Base-by-base conservation (phyloP, 1,140 invertebrate genomes). In the Drosophila paulistorum region DNA sequence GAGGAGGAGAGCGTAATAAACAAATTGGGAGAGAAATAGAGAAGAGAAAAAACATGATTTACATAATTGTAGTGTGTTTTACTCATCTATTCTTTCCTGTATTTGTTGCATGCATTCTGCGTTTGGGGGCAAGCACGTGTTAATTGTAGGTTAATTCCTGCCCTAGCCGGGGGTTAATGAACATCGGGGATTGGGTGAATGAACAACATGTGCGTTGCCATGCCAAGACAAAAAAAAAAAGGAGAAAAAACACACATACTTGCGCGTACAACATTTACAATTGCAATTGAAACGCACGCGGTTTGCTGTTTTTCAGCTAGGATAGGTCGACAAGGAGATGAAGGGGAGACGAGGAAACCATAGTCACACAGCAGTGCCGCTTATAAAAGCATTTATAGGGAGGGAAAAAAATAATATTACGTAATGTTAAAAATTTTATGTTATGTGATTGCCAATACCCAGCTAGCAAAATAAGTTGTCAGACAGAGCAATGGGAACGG, bases 61-160 rank as follows among this genome's bases (percentile, higher is more conserved):
- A 87, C 77, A 87, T 87, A 87, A 87, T 83, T 79, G 59, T 55
- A 68, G 65, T 71, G 55, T 41, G 48, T 61, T 45, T 68, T 35
- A 45, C 45, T 58, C 30, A 6, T 48, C 13, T 51, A 17, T 58
- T 23, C n/a, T 66, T 71, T 42, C 51, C 61, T 76, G 55, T 69
- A 54, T 65, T 70, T 79, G 66, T 59, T 89, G 83, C 71, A 63
- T 75, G 63, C 68, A 74, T 57, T n/a, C 14, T 42, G 64, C 59
- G 55, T 71, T 73, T 48, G 84, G 48, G 69, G 69, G 41, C 65
- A 68, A 80, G 77, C 87, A 90, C 87, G 87, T 90, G 87, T 74
- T 90, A 83, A 90, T 90, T 90, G 87, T 81, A 90, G 87, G 87
- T 90, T 87, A 90, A 90, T 14, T 33, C 57, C 33, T 33, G 61